Percentiles rank a stretch among this genome's conserved stretches.
Conservation (phyloP, 2,113 vertebrate genomes). For the Camelus bactrianus region DNA sequence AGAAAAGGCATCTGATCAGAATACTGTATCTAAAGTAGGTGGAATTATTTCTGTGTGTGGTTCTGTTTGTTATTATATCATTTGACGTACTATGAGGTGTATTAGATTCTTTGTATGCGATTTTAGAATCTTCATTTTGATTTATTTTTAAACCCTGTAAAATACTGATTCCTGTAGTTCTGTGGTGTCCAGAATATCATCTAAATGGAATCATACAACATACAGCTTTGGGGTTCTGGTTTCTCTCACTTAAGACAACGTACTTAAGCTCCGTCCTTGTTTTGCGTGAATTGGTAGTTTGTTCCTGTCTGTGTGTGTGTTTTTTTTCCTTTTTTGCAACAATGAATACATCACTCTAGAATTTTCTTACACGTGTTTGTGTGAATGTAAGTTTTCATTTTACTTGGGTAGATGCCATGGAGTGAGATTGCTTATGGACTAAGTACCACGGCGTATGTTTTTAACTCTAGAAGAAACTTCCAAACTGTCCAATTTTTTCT, state of each 20-base stretch:
- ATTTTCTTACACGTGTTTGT: neutral
- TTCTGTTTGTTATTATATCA: neutral
- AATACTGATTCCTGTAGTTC: neutral
- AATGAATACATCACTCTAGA: neutral
- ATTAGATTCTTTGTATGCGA: neutral
- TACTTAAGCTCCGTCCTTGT: neutral
- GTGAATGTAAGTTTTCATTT: neutral
- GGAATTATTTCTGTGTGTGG: neutral
- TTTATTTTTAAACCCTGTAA: conserved; percentile 8
- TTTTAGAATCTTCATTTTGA: conserved; percentile 9
- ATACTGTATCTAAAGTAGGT: neutral
- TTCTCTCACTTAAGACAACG: neutral
- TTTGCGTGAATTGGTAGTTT: neutral
- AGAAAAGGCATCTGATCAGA: neutral
- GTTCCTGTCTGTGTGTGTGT: neutral
- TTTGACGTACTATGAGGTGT: neutral
- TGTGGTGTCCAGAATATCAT: neutral
- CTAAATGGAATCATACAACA: neutral
- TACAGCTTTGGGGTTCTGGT: neutral
- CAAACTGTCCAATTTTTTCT: neutral
- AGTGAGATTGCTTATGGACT: no score
- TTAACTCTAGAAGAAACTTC: neutral
- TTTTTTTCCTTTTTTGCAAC: neutral
- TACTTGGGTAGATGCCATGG: neutral
- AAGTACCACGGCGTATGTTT: neutral